Evolutionary conservation across 2,797 vertebrate species (phyloP).

Genomic region (Acrossocheilus wenchowensis): DNA sequence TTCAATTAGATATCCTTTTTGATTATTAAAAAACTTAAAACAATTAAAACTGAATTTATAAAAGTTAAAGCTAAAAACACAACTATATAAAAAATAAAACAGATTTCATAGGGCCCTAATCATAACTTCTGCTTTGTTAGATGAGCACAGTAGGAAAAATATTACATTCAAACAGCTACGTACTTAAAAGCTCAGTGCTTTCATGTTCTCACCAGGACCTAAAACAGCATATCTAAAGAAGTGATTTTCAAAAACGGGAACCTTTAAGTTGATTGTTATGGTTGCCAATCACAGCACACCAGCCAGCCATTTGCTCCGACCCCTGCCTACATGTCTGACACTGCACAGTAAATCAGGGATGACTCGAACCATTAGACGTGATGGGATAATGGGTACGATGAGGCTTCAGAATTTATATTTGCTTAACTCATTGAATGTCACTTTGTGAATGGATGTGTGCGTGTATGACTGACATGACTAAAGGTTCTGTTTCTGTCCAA

Average conservation of each 20-base stretch:
- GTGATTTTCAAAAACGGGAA: constrained; percentile 69
- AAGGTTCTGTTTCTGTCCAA: constrained; percentile 36
- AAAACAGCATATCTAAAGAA: constrained; percentile 55
- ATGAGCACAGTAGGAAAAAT: constrained; percentile 49
- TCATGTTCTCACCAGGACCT: constrained; percentile 4
- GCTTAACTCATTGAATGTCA: constrained; percentile 16
- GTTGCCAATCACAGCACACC: constrained; percentile 52
- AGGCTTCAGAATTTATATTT: constrained; percentile 19
- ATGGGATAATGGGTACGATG: constrained; percentile 30
- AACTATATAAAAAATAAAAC: not conserved
- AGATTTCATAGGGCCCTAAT: not conserved
- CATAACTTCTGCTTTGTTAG: not conserved
- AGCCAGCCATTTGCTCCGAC: constrained; percentile 57
- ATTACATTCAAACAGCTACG: not conserved
- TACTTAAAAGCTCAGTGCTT: not conserved
- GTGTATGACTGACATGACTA: constrained; percentile 16
- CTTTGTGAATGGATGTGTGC: not conserved
- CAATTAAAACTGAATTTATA: not conserved
- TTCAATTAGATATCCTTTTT: not conserved
- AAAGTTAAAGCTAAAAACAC: no score
- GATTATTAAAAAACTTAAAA: not conserved
- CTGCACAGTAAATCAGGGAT: constrained; percentile 42
- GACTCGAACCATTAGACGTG: not conserved
- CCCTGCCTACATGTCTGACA: constrained; percentile 56
- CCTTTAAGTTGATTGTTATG: constrained; percentile 63